Conservation (phyloP, 2,797 vertebrate species). For the Alectoris magna region DNA sequence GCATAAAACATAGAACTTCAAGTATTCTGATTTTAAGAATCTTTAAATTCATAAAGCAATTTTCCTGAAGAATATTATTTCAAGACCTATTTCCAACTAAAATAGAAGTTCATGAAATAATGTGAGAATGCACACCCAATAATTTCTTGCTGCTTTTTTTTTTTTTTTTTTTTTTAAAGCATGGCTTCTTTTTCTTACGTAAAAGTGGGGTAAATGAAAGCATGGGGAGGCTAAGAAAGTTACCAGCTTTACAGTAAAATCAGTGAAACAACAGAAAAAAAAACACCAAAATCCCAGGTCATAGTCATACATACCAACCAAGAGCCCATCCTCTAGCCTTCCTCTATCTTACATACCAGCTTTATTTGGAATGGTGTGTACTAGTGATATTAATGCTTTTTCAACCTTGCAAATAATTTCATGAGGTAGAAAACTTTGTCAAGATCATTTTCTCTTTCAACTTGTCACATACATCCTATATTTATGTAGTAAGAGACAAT, state of each 20-base stretch:
- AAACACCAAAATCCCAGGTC: not conserved
- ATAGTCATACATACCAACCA: not conserved
- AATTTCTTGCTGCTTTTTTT: not conserved
- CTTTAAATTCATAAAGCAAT: not conserved
- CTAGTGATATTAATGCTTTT: not conserved
- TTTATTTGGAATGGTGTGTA: not conserved
- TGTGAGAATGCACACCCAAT: not conserved
- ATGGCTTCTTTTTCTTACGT: not conserved
- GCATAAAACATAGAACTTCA: not conserved
- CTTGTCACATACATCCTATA: not conserved
- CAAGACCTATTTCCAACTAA: not conserved
- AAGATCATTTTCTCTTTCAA: not conserved
- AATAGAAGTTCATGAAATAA: not conserved
- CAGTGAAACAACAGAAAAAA: not conserved
- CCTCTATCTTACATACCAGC: not conserved
- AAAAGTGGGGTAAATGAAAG: not conserved
- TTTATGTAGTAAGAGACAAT: not conserved
- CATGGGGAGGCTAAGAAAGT: not conserved
- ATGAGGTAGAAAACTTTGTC: not conserved
- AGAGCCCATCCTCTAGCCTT: not conserved
- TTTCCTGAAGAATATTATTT: not conserved
- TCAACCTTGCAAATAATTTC: not conserved
- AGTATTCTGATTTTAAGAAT: not conserved
- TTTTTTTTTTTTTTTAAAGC: not conserved
- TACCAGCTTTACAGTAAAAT: not conserved